Conservation (phyloP, 2,113 vertebrate species). For the Gopherus evgoodei region DNA sequence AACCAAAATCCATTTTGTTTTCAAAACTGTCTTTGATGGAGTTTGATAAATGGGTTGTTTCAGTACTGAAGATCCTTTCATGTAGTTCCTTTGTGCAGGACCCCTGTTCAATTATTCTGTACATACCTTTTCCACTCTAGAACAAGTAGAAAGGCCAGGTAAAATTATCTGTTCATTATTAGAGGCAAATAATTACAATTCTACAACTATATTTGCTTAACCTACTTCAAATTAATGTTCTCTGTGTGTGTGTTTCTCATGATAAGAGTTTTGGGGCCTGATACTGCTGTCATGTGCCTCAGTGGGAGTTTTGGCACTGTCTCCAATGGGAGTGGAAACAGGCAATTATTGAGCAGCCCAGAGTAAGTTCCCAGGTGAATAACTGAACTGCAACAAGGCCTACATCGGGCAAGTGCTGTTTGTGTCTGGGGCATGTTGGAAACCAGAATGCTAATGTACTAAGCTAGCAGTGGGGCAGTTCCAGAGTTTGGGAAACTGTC, state of each 20-base stretch:
- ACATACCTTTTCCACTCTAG: background rate
- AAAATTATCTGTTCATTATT: slow-evolving; percentile 31
- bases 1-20: background rate
- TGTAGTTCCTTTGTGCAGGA: background rate
- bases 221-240: background rate
- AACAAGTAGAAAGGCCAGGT: background rate
- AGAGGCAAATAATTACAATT: background rate
- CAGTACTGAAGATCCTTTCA: background rate
- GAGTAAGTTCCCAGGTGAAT: background rate
- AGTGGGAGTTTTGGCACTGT: background rate
- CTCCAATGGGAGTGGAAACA: background rate
- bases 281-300: background rate
- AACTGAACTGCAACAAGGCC: background rate
- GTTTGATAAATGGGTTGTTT: fast-evolving
- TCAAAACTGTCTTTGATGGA: fast-evolving
- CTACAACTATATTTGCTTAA: fast-evolving
- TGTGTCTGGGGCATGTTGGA: background rate
- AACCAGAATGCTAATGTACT: background rate
- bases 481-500: fast-evolving
- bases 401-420: background rate
- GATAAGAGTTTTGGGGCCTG: background rate
- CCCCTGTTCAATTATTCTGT: background rate
- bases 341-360: background rate
- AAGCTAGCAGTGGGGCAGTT: background rate
- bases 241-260: fast-evolving